Percentiles rank a stretch among this genome's conserved stretches.
Conservation (phyloP, 2,888 invertebrate species). For the Drosophila demipolita region DNA sequence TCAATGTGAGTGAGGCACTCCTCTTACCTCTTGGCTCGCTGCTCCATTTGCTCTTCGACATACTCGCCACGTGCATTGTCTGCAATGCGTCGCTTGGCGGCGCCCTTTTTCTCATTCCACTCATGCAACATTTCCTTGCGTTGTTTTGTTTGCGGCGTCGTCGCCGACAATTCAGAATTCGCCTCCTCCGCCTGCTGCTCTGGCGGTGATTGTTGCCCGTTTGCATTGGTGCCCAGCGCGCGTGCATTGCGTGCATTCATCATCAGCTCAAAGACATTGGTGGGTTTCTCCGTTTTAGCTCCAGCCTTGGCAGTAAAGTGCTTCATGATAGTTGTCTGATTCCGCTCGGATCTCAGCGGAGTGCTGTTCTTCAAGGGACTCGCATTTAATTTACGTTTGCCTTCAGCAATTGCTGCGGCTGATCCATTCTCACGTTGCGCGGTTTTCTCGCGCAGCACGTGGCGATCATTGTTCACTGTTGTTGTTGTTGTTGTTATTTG, state of each 20-base stretch:
- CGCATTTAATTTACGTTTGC: slow-evolving; percentile 35
- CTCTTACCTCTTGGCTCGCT: slow-evolving; percentile 86
- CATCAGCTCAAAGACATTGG: slow-evolving; percentile 88
- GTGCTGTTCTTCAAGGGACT: slow-evolving; percentile 67
- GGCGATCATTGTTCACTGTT: slow-evolving; percentile 45
- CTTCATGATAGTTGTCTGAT: slow-evolving; percentile 46
- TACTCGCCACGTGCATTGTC: slow-evolving; percentile 87
- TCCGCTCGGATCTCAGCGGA: slow-evolving; percentile 21
- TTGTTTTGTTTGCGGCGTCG: slow-evolving; percentile 84
- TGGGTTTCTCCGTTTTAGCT: slow-evolving; percentile 23
- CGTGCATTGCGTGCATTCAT: slow-evolving; percentile 88
- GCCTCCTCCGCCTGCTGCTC: background rate
- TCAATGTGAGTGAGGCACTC: background rate
- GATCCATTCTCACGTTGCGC: slow-evolving; percentile 66
- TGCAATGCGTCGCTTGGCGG: slow-evolving; percentile 87
- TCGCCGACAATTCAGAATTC: slow-evolving; percentile 48
- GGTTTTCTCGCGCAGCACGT: slow-evolving; percentile 67
- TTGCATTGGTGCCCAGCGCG: slow-evolving; percentile 88
- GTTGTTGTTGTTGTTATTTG: slow-evolving; percentile 30
- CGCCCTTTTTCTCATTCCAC: slow-evolving; percentile 89
- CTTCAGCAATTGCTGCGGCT: slow-evolving; percentile 3
- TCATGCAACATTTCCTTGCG: slow-evolving; percentile 87
- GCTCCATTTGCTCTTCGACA: slow-evolving; percentile 87
- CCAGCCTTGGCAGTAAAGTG: slow-evolving; percentile 44
- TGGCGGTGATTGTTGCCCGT: slow-evolving; percentile 85